phyloP scores from a whole-genome alignment of 2,797 vertebrate genomes.

The Morelia viridis region DNA sequence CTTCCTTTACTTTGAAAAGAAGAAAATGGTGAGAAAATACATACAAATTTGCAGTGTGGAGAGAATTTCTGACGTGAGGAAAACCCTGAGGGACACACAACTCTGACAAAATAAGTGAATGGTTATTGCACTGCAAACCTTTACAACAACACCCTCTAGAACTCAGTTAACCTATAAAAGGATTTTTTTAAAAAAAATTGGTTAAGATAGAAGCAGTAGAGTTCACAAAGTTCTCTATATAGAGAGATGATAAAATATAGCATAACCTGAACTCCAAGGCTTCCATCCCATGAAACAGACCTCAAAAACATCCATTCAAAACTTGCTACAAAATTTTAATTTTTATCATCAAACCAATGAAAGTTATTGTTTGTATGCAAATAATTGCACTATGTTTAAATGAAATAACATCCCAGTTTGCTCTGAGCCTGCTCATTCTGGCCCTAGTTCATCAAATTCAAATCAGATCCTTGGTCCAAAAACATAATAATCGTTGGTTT shows the following conservation, averaged over 20 bases:
- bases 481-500: neutral
- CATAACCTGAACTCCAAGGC: neutral
- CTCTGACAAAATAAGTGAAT: constrained; percentile 29
- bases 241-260: neutral
- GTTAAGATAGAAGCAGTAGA: neutral
- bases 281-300: neutral
- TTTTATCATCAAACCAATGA: neutral
- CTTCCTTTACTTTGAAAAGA: neutral
- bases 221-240: neutral
- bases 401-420: neutral
- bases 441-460: neutral
- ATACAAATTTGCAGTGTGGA: neutral
- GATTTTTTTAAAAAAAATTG: neutral
- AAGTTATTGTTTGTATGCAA: neutral
- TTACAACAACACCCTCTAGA: neutral
- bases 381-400: neutral
- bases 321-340: neutral
- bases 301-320: neutral
- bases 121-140: constrained; percentile 22
- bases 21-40: constrained; percentile 30
- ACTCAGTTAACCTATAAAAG: neutral
- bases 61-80: neutral
- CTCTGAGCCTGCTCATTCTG: neutral
- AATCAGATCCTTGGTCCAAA: neutral
- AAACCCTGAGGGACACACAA: neutral